Conservation (phyloP, 2,113 vertebrate genomes). For the Mobula birostris region DNA sequence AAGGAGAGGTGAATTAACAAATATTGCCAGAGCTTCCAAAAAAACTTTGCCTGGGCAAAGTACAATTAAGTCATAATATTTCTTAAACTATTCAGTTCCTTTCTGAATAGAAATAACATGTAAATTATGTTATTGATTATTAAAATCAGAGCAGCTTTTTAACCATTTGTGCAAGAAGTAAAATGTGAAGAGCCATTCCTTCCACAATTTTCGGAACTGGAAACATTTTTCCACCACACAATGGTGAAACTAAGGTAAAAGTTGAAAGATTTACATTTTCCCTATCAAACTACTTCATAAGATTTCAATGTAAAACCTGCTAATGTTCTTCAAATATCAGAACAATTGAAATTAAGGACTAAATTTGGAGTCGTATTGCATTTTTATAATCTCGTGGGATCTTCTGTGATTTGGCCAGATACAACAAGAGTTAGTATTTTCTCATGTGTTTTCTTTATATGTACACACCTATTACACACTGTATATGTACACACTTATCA, state of each 20-base stretch:
- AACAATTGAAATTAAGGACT: background rate
- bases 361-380: background rate
- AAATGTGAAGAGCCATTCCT: background rate
- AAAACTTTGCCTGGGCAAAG: background rate
- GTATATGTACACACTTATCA: background rate
- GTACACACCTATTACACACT: too few species aligned
- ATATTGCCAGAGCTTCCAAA: background rate
- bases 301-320: background rate
- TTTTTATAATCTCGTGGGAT: background rate
- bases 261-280: background rate
- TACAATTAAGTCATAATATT: background rate
- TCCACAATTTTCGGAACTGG: background rate
- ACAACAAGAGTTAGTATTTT: conserved; percentile 25
- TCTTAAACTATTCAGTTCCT: background rate
- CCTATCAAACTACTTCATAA: background rate
- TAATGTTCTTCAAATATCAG: background rate
- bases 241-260: background rate
- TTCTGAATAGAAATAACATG: background rate
- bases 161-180: background rate
- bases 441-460: background rate
- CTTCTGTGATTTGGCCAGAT: background rate
- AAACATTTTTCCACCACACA: background rate
- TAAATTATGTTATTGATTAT: background rate
- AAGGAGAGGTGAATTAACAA: background rate
- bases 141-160: background rate